phyloP scores from a whole-genome alignment of 2,113 vertebrate genomes.

The Psilopogon haemacephalus region DNA sequence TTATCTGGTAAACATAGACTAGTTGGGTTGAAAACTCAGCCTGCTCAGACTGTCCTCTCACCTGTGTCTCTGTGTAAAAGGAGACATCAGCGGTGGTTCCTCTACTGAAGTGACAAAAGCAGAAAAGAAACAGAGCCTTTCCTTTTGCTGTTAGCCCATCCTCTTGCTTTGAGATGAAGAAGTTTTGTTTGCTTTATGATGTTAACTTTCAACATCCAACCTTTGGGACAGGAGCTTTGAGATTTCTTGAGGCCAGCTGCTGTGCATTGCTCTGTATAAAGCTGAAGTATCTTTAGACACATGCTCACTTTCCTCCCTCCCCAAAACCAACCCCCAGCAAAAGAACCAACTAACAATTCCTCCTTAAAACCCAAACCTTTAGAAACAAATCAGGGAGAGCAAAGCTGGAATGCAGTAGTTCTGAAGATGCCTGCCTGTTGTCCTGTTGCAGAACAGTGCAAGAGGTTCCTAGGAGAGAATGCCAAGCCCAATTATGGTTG shows the following conservation, averaged over 20 bases:
- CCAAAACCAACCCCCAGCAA: background rate
- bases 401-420: background rate
- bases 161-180: background rate
- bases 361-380: background rate
- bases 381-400: background rate
- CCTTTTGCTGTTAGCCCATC: background rate
- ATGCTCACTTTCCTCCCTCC: rapidly evolving
- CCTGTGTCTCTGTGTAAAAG: background rate
- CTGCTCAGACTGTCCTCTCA: background rate
- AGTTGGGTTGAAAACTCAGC: background rate
- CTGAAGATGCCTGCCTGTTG: background rate
- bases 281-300: background rate
- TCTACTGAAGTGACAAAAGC: background rate
- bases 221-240: background rate
- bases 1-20: background rate
- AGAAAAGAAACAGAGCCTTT: background rate
- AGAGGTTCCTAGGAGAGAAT: conserved; percentile 79
- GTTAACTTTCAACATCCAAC: background rate
- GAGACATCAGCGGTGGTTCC: background rate
- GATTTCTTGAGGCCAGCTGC: background rate
- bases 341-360: background rate
- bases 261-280: background rate
- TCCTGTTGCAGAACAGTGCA: conserved; percentile 72
- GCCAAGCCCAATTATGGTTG: conserved; percentile 87
- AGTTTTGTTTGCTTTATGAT: background rate